A percentile compares a stretch with the other conserved stretches of the same genome.
Evolutionary conservation across 2,113 vertebrate species (phyloP).

Genomic region (Laticauda colubrina): DNA sequence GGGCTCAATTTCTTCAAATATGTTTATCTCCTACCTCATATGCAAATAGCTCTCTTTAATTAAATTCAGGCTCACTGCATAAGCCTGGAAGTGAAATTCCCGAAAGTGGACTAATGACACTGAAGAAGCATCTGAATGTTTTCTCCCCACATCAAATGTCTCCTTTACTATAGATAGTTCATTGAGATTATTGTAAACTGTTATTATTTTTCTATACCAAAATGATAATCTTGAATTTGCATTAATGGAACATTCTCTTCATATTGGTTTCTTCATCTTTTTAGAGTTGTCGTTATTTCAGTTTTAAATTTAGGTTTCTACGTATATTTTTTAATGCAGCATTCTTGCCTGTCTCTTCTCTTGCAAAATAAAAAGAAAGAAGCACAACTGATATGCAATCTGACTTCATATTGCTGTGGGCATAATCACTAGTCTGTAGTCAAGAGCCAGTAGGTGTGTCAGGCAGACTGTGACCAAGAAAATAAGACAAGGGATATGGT

Average conservation of each 20-base stretch:
- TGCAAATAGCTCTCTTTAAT: not conserved
- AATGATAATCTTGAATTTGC: not conserved
- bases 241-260: conserved; percentile 8
- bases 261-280: not conserved
- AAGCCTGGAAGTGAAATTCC: conserved; percentile 36
- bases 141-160: not conserved
- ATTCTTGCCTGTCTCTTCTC: not conserved
- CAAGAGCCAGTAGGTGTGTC: conserved; percentile 32
- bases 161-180: conserved; percentile 45
- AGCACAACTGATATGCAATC: not conserved
- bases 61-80: conserved; percentile 14
- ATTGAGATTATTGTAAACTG: conserved; percentile 37
- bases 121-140: not conserved
- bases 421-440: conserved; percentile 8
- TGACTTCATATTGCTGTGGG: not conserved
- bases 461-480: conserved; percentile 52
- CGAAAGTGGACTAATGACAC: conserved; percentile 48
- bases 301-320: conserved; percentile 27
- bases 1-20: not conserved
- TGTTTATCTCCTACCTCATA: not conserved
- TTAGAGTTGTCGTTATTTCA: not conserved
- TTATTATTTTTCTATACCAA: conserved; percentile 37
- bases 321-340: not conserved
- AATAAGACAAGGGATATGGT: conserved; percentile 25
- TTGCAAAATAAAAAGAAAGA: not conserved